A percentile compares a stretch with the other conserved stretches of the same genome.
These are phyloP conservation scores for Nerophis ophidion DNA, from an alignment of 2,113 vertebrate species.

Conservation along the genomic window DNA sequence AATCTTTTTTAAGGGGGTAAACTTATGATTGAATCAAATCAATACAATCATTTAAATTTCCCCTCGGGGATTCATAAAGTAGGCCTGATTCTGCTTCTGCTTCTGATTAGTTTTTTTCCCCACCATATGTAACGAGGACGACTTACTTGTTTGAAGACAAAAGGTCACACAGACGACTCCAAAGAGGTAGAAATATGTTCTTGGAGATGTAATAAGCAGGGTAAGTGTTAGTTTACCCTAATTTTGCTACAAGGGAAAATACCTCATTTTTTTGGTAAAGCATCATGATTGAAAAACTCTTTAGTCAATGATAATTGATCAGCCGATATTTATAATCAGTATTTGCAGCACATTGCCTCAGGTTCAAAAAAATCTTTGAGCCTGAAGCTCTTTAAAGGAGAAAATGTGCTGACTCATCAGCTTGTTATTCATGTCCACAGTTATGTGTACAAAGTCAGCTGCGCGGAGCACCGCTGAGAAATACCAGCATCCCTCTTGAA, in stretches of 20 bases:
- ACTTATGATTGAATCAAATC: neutral
- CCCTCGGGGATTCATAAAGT: too few species aligned
- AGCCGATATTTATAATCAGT: slow-evolving; percentile 17
- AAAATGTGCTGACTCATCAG: slow-evolving; percentile 67
- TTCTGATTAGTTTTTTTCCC: neutral
- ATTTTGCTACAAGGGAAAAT: neutral
- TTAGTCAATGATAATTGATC: slow-evolving; percentile 18
- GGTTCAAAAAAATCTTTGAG: slow-evolving; percentile 47
- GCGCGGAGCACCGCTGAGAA: slow-evolving; percentile 57
- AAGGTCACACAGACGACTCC: neutral
- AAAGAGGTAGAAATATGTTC: neutral
- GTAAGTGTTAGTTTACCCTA: neutral
- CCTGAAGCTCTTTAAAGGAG: slow-evolving; percentile 41
- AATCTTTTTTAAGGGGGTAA: too few species aligned
- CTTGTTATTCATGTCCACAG: slow-evolving; percentile 65
- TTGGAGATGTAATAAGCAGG: too few species aligned
- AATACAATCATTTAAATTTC: too few species aligned
- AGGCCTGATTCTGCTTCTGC: too few species aligned
- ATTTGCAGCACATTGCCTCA: slow-evolving; percentile 37
- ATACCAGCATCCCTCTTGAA: slow-evolving; percentile 58
- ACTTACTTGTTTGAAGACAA: neutral
- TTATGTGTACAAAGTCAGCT: slow-evolving; percentile 65
- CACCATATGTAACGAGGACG: neutral
- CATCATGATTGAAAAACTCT: neutral
- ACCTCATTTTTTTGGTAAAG: neutral